These are phyloP conservation scores for Oligia latruncula DNA, from an alignment of 2,888 invertebrate genomes.

Conservation along the genomic window DNA sequence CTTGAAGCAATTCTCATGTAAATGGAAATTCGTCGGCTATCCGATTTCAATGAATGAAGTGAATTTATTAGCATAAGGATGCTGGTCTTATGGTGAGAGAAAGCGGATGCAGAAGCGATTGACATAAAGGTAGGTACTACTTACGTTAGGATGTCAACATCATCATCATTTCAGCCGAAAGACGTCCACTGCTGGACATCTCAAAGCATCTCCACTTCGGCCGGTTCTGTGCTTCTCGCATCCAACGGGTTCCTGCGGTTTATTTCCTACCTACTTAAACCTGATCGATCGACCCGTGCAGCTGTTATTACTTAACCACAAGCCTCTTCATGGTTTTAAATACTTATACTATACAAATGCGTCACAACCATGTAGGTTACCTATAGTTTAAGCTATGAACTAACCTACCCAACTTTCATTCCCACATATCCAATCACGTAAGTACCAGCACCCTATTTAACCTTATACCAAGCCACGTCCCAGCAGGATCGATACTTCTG, in stretches of 20 bases:
- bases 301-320: too few relatives aligned
- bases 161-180: too few relatives aligned
- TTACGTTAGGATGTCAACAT: not conserved
- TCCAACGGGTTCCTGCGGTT: too few relatives aligned
- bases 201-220: too few relatives aligned
- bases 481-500: constrained; percentile 29
- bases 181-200: too few relatives aligned
- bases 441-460: constrained; percentile 28
- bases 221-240: too few relatives aligned
- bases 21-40: constrained; percentile 55
- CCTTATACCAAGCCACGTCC: constrained; percentile 10
- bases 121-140: not conserved
- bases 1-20: constrained; percentile 61
- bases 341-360: too few relatives aligned
- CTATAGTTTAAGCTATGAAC: not conserved
- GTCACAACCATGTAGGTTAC: not conserved
- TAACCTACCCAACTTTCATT: not conserved
- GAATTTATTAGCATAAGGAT: constrained; percentile 49
- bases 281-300: too few relatives aligned
- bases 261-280: too few relatives aligned
- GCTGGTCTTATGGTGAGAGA: not conserved
- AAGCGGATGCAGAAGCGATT: not conserved
- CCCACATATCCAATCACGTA: constrained; percentile 3
- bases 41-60: constrained; percentile 58
- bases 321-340: not conserved